A percentile compares a stretch with the other conserved stretches of the same genome.
Evolutionary conservation across 2,797 vertebrate species (phyloP).

Genomic region (Apodemus agrarius): DNA sequence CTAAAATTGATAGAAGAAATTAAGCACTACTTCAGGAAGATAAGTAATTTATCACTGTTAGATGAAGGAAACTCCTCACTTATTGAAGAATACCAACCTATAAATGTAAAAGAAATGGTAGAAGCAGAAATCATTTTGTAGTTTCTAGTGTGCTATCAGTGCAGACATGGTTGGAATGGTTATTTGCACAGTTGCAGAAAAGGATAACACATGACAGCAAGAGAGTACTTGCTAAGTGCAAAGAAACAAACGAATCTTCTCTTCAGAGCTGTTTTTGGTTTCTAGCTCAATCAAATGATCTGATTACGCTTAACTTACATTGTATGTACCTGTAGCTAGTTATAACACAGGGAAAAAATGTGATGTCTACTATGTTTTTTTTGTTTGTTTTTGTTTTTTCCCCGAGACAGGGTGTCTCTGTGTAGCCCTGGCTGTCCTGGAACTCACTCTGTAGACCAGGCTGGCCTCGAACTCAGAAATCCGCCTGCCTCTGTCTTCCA

Average conservation of each 20-base stretch:
- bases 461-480: too few species aligned
- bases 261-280: neutral
- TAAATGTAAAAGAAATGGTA: slow-evolving; percentile 24
- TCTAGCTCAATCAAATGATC: neutral
- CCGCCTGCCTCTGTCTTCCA: too few species aligned
- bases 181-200: neutral
- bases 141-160: neutral
- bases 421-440: too few species aligned
- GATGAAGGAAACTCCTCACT: neutral
- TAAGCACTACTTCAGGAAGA: slow-evolving; percentile 10
- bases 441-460: too few species aligned
- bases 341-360: neutral
- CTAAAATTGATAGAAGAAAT: slow-evolving; percentile 43
- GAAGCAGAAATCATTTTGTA: slow-evolving; percentile 43
- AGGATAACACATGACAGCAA: neutral
- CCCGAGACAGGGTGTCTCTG: too few species aligned
- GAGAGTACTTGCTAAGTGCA: neutral
- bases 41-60: neutral
- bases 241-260: neutral
- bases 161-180: neutral
- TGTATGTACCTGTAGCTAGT: neutral
- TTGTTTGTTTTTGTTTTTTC: too few species aligned
- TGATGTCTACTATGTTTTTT: slow-evolving; percentile 1
- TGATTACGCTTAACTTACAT: neutral
- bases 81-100: neutral